Evolutionary conservation across 2,113 vertebrate genomes (phyloP).

Genomic region (Danio rerio): GRCz12tu NC_133194.1:25659001-25659500

Average conservation of each 20-base stretch:
- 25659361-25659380: not conserved
- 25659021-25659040: not conserved
- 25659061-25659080: not conserved
- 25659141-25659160: not conserved
- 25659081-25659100: not conserved
- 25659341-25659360: not conserved
- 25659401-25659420: constrained; percentile 6
- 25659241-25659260: constrained; percentile 16
- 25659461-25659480: constrained; percentile 34
- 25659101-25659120: not conserved
- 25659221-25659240: not conserved
- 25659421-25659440: constrained; percentile 15
- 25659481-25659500: constrained; percentile 55
- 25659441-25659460: constrained; percentile 21
- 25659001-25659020: constrained; percentile 52
- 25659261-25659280: constrained; percentile 13
- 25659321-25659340: constrained; percentile 16
- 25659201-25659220: not conserved
- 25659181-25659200: too few relatives aligned
- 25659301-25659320: constrained; percentile 46
- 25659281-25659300: not conserved
- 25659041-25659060: not conserved
- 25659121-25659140: not conserved
- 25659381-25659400: not conserved
- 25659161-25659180: not conserved